Evolutionary conservation across 2,113 vertebrate genomes (phyloP), one percentile per base, ranked within the genome.

Genomic region (Gobius niger): DNA sequence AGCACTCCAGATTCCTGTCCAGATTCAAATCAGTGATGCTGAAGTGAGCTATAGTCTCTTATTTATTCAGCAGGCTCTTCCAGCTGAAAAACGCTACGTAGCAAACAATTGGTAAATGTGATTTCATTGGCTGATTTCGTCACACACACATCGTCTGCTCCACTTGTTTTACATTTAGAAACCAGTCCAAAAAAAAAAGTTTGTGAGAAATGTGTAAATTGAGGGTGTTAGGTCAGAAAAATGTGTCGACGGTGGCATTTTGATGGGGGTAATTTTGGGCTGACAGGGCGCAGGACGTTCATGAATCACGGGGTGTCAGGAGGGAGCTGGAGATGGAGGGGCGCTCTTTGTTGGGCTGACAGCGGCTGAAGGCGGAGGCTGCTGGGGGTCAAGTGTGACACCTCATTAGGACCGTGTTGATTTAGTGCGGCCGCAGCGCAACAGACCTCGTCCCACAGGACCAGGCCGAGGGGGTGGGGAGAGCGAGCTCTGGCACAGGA

Each of bases 251-350:
- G 87, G 91, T 91, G 85, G 91, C 84, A 84, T 93, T 95, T 94
- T 93, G 94, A 93, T 93, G 67, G 91, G 90, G 93, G 92, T 94
- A 92, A 94, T 95, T 95, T 95, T 91, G 85, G 89, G 86, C 88
- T 93, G 94, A 92, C 94, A 92, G 91, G 91, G 91, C 91, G 91
- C 93, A 88, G 83, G 90, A 92, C 92, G 90, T 89, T 90, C 92
- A 93, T 95, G 95, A 95, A 96, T 96, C 95, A 96, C 93, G 94
- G 91, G 88, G 93, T 95, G 95, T 95, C 95, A 94, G 89, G 83
- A 90, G 87, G 93, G 82, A 91, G 83, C 92, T 91, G 83, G 91
- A 93, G 94, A 94, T 93, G 91, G 93, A 95, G 92, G 87, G 92
- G 90, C 82, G 85, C 92, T 93, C 92, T 94, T 95, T 95, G 93